A percentile compares a stretch with the other conserved stretches of the same genome.
Conservation (phyloP, 1,140 invertebrate species). For the Campoletis sonorensis region DNA sequence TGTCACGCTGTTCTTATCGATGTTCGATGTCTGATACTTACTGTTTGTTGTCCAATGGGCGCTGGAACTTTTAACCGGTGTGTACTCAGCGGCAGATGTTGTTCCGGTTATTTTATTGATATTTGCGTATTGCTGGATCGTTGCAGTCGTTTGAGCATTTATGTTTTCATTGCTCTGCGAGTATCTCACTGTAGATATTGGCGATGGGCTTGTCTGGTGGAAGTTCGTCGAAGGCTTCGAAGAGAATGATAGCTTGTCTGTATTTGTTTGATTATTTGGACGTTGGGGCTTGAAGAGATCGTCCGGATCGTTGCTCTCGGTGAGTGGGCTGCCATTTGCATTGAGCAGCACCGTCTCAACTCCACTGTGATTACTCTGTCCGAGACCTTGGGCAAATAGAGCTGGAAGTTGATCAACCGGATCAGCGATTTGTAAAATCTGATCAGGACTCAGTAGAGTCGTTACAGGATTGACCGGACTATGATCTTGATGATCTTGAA, state of each 20-base stretch:
- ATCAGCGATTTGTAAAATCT: conserved; percentile 73
- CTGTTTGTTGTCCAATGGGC: conserved; percentile 42
- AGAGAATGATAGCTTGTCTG: neutral
- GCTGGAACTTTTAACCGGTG: neutral
- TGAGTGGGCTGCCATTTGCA: conserved; percentile 77
- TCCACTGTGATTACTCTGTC: conserved; percentile 74
- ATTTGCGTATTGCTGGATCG: neutral
- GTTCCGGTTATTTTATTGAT: conserved; percentile 13
- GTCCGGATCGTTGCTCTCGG: conserved; percentile 80
- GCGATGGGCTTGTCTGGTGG: neutral
- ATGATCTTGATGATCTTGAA: conserved; percentile 69
- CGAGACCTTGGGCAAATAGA: conserved; percentile 68
- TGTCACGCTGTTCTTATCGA: conserved; percentile 52
- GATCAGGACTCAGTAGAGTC: conserved; percentile 73
- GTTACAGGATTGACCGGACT: conserved; percentile 71
- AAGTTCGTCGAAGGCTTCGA: neutral
- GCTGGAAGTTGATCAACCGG: conserved; percentile 71
- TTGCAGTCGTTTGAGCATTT: neutral
- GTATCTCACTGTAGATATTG: neutral
- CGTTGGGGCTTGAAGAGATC: conserved; percentile 74
- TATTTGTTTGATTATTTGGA: neutral
- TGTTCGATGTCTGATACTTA: conserved; percentile 38
- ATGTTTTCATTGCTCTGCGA: neutral
- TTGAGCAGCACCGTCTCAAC: conserved; percentile 83
- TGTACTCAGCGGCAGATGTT: conserved; percentile 31